Percentiles rank a stretch among this genome's conserved stretches.
phyloP scores from a whole-genome alignment of 2,888 invertebrate species.

The Spisula subtruncata region DNA sequence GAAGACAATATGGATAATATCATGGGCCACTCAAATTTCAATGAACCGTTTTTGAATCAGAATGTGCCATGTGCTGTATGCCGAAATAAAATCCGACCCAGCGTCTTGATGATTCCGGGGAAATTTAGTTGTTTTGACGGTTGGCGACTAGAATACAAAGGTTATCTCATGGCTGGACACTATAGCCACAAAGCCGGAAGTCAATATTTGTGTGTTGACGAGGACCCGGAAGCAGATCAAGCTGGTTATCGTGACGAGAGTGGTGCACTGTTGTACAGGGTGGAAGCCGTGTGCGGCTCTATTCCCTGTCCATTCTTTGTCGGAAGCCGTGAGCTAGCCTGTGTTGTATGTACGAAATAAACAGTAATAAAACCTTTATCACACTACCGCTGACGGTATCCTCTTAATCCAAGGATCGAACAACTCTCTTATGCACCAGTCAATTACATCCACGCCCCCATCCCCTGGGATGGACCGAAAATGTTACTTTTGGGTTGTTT shows the following conservation, averaged over 20 bases:
- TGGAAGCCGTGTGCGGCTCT: conserved; percentile 67
- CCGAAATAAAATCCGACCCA: conserved; percentile 33
- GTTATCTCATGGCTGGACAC: conserved; percentile 65
- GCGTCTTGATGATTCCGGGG: conserved; percentile 68
- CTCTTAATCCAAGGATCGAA: too few species aligned
- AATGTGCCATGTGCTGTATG: conserved; percentile 74
- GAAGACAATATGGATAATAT: not conserved
- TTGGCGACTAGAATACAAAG: conserved; percentile 70
- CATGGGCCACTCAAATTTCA: not conserved
- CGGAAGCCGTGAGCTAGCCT: conserved; percentile 58
- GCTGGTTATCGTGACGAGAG: conserved; percentile 59
- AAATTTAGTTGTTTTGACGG: conserved; percentile 62
- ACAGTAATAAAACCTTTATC: too few species aligned
- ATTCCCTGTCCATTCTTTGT: conserved; percentile 70
- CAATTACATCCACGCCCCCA: too few species aligned
- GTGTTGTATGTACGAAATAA: conserved; percentile 70
- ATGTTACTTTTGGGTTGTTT: too few species aligned
- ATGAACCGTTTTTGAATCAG: conserved; percentile 25
- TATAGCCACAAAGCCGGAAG: conserved; percentile 28
- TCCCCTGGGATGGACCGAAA: too few species aligned
- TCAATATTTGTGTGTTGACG: conserved; percentile 68
- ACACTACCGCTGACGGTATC: too few species aligned
- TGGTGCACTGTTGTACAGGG: conserved; percentile 62
- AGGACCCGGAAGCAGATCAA: conserved; percentile 63
- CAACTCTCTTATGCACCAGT: too few species aligned